Evolutionary conservation across 2,888 invertebrate genomes (phyloP).

Genomic region (Nysson spinosus): DNA sequence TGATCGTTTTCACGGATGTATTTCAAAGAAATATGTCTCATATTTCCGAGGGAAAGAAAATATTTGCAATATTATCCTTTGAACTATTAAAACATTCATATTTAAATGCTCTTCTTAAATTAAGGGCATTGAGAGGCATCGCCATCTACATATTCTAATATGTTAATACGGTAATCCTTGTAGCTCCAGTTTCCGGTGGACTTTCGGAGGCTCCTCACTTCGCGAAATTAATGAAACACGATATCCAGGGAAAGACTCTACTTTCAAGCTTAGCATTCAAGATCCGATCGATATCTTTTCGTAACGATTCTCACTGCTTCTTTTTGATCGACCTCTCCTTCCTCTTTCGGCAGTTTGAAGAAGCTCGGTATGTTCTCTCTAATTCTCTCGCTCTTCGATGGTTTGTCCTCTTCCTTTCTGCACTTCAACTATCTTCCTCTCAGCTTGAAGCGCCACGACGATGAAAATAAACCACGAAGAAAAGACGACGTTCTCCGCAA

Average conservation of each 20-base stretch:
- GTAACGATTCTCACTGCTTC: background rate
- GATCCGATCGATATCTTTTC: conserved; percentile 1
- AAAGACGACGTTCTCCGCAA: conserved; percentile 14
- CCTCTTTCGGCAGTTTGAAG: conserved; percentile 16
- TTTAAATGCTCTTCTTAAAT: background rate
- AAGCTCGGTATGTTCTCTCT: conserved; percentile 28
- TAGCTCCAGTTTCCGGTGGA: background rate
- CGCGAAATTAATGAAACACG: conserved; percentile 6
- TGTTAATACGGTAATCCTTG: background rate
- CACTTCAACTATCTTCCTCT: conserved; percentile 3
- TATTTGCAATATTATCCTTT: too few relatives aligned
- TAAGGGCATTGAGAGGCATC: background rate
- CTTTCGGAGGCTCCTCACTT: too few relatives aligned
- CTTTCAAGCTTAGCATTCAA: background rate
- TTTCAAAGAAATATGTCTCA: too few relatives aligned
- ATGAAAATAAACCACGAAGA: conserved; percentile 39
- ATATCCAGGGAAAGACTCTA: background rate
- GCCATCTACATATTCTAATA: background rate
- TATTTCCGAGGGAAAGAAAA: too few relatives aligned
- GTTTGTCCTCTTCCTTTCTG: conserved; percentile 3
- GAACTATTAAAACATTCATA: too few relatives aligned
- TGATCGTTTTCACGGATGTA: too few relatives aligned
- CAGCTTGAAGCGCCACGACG: conserved; percentile 16
- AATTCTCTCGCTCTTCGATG: conserved; percentile 7
- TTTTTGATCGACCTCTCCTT: conserved; percentile 1